A percentile compares a stretch with the other conserved stretches of the same genome.
phyloP scores from a whole-genome alignment of 2,888 invertebrate genomes.

The Abscondita cerata region DNA sequence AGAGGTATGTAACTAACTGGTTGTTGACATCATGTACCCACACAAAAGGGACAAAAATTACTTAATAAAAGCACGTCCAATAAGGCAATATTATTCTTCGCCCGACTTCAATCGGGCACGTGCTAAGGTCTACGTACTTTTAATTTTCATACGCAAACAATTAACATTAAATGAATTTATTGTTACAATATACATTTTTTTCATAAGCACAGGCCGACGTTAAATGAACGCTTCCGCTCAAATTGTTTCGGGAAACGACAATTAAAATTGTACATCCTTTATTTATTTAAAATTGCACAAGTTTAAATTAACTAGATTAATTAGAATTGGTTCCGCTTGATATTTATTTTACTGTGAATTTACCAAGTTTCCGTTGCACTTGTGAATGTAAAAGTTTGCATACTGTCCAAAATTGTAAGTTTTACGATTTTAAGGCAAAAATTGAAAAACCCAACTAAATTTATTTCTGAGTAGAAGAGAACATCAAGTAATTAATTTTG shows the following conservation, averaged over 20 bases:
- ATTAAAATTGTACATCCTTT: constrained; percentile 12
- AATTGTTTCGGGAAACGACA: constrained; percentile 18
- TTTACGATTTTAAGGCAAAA: no score
- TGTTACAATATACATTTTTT: background rate
- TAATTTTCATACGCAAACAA: background rate
- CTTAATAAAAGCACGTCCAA: constrained; percentile 16
- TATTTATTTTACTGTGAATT: no score
- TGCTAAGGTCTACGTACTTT: constrained; percentile 12
- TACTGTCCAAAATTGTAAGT: no score
- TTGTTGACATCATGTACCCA: constrained; percentile 18
- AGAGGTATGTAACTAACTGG: no score
- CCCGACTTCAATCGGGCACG: constrained; percentile 19
- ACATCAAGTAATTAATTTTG: no score
- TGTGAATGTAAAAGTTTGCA: no score
- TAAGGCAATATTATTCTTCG: constrained; percentile 15
- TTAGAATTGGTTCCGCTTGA: no score
- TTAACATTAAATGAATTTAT: background rate
- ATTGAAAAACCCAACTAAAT: no score
- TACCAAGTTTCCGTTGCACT: no score
- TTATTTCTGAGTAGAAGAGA: no score
- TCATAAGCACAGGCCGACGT: background rate
- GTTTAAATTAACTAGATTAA: no score
- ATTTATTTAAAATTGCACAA: constrained; percentile 4
- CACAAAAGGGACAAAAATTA: constrained; percentile 15
- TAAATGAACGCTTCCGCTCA: constrained; percentile 12